Percentiles rank a stretch among this genome's conserved stretches.
Evolutionary conservation across 2,888 invertebrate genomes (phyloP).

Genomic region (Pandemis heparana): DNA sequence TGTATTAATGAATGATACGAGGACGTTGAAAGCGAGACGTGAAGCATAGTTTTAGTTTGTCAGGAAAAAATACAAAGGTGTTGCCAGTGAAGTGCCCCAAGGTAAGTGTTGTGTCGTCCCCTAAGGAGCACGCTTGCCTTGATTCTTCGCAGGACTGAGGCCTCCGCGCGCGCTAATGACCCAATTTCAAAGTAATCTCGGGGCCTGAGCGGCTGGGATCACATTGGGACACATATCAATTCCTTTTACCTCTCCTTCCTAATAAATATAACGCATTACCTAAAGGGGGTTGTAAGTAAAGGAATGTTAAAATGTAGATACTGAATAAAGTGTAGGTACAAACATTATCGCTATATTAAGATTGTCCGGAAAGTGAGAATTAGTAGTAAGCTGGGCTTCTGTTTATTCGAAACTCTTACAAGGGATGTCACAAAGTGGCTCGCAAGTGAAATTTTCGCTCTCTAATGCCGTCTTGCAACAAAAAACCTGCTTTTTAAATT

Average conservation of each 20-base stretch:
- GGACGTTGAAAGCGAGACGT: no score
- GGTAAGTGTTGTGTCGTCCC: not conserved
- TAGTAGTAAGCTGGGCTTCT: slow-evolving; percentile 47
- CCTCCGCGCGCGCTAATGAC: slow-evolving; percentile 27
- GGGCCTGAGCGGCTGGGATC: not conserved
- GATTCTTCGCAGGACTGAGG: not conserved
- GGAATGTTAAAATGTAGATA: not conserved
- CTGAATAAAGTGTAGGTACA: slow-evolving; percentile 21
- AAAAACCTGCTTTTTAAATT: no score
- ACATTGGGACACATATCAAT: not conserved
- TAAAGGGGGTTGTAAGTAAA: not conserved
- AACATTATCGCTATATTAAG: slow-evolving; percentile 47
- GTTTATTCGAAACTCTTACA: not conserved
- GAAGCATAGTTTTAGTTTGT: not conserved
- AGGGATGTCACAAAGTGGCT: not conserved
- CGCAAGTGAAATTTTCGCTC: not conserved
- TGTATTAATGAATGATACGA: no score
- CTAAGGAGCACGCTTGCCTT: not conserved
- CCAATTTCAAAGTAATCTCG: slow-evolving; percentile 35
- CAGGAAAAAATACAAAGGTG: not conserved
- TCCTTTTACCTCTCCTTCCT: not conserved
- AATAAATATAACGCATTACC: not conserved
- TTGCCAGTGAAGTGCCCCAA: not conserved
- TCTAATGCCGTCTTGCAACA: no score
- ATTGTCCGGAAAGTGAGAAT: slow-evolving; percentile 68